Conservation (phyloP, 2,888 invertebrate species). For the Tubiluchus corallicola region DNA sequence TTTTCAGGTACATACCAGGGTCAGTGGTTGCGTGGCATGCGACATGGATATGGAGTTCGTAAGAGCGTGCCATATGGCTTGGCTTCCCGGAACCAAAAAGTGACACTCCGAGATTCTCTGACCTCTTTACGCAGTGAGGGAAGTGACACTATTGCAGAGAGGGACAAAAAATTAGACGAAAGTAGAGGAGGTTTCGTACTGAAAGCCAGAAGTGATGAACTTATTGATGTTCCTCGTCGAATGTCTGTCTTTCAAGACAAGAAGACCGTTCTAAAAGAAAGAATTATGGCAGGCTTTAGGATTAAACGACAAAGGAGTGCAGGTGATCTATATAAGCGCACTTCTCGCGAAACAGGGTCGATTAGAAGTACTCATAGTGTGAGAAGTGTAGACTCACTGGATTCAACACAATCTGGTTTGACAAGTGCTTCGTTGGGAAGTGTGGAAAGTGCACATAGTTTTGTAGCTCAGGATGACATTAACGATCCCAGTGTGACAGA, state of each 20-base stretch:
- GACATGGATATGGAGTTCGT: constrained; percentile 97
- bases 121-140: constrained; percentile 45
- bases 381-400: constrained; percentile 34
- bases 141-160: constrained; percentile 45
- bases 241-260: no score
- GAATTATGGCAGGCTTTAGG: constrained; percentile 44
- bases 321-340: constrained; percentile 70
- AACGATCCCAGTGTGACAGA: constrained; percentile 89
- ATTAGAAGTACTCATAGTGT: constrained; percentile 68
- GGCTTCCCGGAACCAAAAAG: constrained; percentile 83
- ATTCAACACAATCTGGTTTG: constrained; percentile 76
- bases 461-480: constrained; percentile 59
- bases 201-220: constrained; percentile 76
- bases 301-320: constrained; percentile 84
- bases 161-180: constrained; percentile 73
- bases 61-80: constrained; percentile 91
- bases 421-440: constrained; percentile 66
- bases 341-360: constrained; percentile 48
- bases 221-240: no score
- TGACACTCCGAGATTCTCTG: constrained; percentile 51
- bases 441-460: no score
- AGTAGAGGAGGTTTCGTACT: constrained; percentile 93
- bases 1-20: constrained; percentile 49
- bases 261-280: no score
- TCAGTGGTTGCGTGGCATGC: no score